phyloP scores from a whole-genome alignment of 2,888 invertebrate species.

The Cinara cedri region DNA sequence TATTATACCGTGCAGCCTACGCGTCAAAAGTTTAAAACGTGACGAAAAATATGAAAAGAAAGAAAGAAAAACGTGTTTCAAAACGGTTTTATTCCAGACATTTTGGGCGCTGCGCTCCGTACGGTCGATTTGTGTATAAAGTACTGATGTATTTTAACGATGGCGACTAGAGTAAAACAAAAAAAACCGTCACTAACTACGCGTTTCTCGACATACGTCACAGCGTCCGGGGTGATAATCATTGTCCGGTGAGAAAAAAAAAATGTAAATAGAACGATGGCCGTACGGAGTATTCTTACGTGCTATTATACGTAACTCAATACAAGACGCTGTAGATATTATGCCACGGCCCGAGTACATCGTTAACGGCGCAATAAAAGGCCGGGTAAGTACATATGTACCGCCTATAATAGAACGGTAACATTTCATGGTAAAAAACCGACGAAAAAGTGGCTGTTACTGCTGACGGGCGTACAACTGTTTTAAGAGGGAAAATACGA shows the following conservation, averaged over 20 bases:
- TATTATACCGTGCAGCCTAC: too few species aligned
- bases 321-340: neutral
- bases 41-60: too few species aligned
- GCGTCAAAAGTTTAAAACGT: slow-evolving; percentile 23
- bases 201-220: slow-evolving; percentile 18
- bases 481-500: too few species aligned
- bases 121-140: neutral
- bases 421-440: too few species aligned
- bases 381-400: neutral
- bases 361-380: slow-evolving; percentile 17
- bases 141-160: neutral
- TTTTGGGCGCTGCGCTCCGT: neutral
- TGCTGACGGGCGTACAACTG: too few species aligned
- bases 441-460: too few species aligned
- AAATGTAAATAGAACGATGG: slow-evolving; percentile 33
- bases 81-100: neutral
- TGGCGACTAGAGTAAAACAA: neutral
- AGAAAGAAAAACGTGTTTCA: neutral
- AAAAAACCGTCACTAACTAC: neutral
- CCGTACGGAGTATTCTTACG: slow-evolving; percentile 28
- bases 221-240: slow-evolving; percentile 36
- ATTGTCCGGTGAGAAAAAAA: slow-evolving; percentile 13
- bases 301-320: neutral
- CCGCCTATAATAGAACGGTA: too few species aligned
- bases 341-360: too few species aligned